phyloP scores from a whole-genome alignment of 2,888 invertebrate species.

The Zygaena filipendulae region DNA sequence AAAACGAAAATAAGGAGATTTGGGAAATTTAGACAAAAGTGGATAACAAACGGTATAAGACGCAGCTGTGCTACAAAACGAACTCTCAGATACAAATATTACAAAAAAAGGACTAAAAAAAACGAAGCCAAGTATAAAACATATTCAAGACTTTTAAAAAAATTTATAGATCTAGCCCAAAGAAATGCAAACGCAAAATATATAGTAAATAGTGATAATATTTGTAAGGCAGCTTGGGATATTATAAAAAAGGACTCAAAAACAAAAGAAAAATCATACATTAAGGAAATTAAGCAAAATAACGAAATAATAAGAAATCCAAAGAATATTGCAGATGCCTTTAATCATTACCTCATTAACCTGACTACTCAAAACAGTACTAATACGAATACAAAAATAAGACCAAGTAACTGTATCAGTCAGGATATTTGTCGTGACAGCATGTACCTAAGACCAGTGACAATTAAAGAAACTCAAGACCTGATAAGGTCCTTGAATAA shows the following conservation, averaged over 20 bases:
- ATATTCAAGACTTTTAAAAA: constrained; percentile 7
- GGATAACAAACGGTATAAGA: constrained; percentile 2
- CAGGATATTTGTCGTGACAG: no score
- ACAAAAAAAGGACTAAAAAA: constrained; percentile 4
- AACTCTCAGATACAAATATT: constrained; percentile 6
- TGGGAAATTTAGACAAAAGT: constrained; percentile 1
- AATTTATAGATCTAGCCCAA: constrained; percentile 8
- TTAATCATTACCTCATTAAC: constrained; percentile 2
- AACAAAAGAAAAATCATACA: no score
- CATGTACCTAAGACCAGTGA: no score
- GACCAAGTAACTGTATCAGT: no score
- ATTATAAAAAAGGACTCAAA: not conserved
- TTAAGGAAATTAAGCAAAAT: not conserved
- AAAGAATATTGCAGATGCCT: not conserved
- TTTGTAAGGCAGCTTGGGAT: constrained; percentile 7
- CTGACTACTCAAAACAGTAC: no score
- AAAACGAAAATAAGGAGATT: not conserved
- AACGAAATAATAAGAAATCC: constrained; percentile 1
- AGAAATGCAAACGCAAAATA: constrained; percentile 5
- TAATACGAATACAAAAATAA: no score
- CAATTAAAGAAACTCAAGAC: no score
- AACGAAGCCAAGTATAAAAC: constrained; percentile 4
- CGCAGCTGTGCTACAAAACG: constrained; percentile 8
- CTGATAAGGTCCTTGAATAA: constrained; percentile 5
- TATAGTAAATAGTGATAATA: constrained; percentile 6